Percentiles rank a stretch among this genome's conserved stretches.
Evolutionary conservation across 2,888 invertebrate genomes (phyloP).

Genomic region (Scelioninae gen. 1): DNA sequence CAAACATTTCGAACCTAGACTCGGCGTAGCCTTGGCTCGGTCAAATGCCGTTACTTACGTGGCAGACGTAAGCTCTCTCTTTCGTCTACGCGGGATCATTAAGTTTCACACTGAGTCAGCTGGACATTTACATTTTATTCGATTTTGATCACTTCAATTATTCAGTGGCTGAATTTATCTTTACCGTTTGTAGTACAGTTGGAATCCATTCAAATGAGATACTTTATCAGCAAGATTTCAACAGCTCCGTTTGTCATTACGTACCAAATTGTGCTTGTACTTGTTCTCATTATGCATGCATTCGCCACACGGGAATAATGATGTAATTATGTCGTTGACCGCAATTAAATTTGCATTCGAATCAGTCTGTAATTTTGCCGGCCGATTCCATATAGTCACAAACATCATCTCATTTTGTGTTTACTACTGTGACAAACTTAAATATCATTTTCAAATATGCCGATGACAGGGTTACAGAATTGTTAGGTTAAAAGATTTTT

Average conservation of each 20-base stretch:
- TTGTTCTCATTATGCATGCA: conserved; percentile 49
- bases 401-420: too few species aligned
- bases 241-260: conserved; percentile 49
- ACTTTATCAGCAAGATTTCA: conserved; percentile 59
- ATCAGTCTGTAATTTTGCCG: conserved; percentile 3
- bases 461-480: too few species aligned
- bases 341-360: conserved; percentile 45
- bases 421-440: too few species aligned
- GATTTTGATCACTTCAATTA: conserved; percentile 66
- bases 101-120: conserved; percentile 65
- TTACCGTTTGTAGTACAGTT: conserved; percentile 65
- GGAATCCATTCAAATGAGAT: conserved; percentile 60
- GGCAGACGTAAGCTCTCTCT: conserved; percentile 70
- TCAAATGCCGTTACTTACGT: conserved; percentile 57
- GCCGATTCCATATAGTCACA: neutral
- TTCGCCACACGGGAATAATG: conserved; percentile 26
- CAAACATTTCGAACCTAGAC: conserved; percentile 62
- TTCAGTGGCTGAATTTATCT: conserved; percentile 65
- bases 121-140: conserved; percentile 67
- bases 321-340: conserved; percentile 59
- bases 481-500: too few species aligned
- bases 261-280: conserved; percentile 48
- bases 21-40: conserved; percentile 62
- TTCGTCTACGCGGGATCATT: conserved; percentile 67
- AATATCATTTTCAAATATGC: too few species aligned